Base-by-base conservation (phyloP, 2,888 invertebrate genomes). In the Hybos culiciformis region DNA sequence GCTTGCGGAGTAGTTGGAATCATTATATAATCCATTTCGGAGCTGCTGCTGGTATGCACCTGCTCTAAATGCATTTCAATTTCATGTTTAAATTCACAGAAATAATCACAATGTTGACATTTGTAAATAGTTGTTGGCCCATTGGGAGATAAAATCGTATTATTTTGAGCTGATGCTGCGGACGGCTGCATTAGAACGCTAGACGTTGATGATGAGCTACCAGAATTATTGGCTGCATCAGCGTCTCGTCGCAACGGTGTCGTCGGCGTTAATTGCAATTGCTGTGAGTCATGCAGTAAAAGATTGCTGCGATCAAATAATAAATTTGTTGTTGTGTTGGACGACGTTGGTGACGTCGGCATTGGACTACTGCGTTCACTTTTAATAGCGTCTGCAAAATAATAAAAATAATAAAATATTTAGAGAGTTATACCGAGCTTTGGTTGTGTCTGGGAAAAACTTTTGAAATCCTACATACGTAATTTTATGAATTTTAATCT, bases 281-380 rank as follows among this genome's bases (percentile, higher is more conserved):
- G 44, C 39, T 37, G 46, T 36, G 14, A n/a, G 8, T 36, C 14
- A 36, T 36, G 17, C n/a, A n/a, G n/a, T n/a, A n/a, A n/a, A n/a
- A n/a, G n/a, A 26, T 26, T 26, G 29, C 7, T 29, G 23, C 9
- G 15, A 34, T 24, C 18, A 20, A 23, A 23, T 18, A n/a, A n/a
- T n/a, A 21, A 33, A 53, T 70, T 75, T 56, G 68, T 72, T 57
- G 71, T 76, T 67, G 67, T 73, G 65, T 70, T 73, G 58, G 69
- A 71, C 36, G 43, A 45, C n/a, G 31, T 21, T 7, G 45, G 15
- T 31, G 51, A 49, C 42, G 50, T 48, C 39, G 45, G 42, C 18
- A 41, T 31, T 44, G 51, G 51, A 23, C 47, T 48, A 14, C 44
- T 36, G 33, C 46, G 50, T 37, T 51, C 51, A 20, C 46, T 48